phyloP scores from a whole-genome alignment of 2,113 vertebrate species.

The Phalacrocorax carbo region DNA sequence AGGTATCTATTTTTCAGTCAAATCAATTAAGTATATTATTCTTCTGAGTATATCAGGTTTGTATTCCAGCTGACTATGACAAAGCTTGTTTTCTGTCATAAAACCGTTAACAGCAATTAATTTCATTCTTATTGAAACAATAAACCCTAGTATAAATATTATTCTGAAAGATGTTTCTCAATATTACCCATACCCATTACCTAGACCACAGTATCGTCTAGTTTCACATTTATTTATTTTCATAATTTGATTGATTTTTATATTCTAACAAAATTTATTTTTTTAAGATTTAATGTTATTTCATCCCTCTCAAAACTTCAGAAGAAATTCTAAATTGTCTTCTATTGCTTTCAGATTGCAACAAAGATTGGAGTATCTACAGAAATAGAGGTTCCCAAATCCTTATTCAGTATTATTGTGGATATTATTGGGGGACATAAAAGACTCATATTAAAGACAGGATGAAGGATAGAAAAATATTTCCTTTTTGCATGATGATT shows the following conservation, averaged over 20 bases:
- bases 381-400: background rate
- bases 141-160: background rate
- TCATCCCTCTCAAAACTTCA: background rate
- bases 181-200: background rate
- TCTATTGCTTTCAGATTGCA: background rate
- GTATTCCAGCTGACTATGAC: background rate
- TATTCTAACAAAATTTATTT: background rate
- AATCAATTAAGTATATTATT: background rate
- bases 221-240: background rate
- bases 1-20: background rate
- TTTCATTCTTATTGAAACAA: background rate
- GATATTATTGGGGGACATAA: background rate
- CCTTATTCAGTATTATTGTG: background rate
- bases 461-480: background rate
- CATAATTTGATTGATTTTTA: background rate
- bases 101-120: background rate
- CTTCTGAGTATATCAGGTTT: background rate
- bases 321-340: background rate
- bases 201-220: background rate
- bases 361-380: background rate
- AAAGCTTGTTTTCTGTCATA: background rate
- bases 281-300: background rate
- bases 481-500: background rate
- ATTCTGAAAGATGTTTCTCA: background rate
- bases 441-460: background rate